Conservation (phyloP, 1,140 invertebrate genomes). For the Lepidurus apus region DNA sequence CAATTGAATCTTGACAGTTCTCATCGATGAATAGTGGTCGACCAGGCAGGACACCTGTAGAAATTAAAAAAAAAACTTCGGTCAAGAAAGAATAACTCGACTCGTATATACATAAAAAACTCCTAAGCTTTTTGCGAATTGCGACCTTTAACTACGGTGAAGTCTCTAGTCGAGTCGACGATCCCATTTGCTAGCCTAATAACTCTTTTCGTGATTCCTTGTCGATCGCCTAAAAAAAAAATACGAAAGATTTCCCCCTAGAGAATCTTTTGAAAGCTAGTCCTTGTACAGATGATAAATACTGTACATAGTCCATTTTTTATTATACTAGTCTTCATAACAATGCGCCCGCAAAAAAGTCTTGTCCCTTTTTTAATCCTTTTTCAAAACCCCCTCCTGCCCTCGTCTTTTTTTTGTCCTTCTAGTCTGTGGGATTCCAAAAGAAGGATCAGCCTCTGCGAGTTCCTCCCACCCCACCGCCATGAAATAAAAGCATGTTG, state of each 20-base stretch:
- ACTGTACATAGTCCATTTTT: constrained; percentile 22
- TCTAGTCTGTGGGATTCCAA: not conserved
- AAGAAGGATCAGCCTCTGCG: not conserved
- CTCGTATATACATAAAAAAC: not conserved
- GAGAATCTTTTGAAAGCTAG: not conserved
- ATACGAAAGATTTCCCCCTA: not conserved
- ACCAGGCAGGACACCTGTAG: not conserved
- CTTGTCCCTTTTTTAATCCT: not conserved
- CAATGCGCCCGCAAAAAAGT: not conserved
- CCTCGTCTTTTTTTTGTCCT: not conserved
- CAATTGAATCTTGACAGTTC: not conserved
- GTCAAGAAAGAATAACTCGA: not conserved
- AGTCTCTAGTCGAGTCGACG: not conserved
- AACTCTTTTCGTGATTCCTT: constrained; percentile 15
- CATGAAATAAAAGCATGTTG: not conserved
- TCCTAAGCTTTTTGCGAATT: constrained; percentile 11
- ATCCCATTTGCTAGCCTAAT: constrained; percentile 18
- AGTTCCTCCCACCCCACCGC: not conserved
- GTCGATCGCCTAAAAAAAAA: constrained; percentile 13
- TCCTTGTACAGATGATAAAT: constrained; percentile 22
- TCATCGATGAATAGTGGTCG: not conserved
- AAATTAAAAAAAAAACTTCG: not conserved
- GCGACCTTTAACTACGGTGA: not conserved
- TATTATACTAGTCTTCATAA: constrained; percentile 22
- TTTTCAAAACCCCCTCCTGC: not conserved